Evolutionary conservation across 2,797 vertebrate genomes (phyloP), one percentile per base, ranked within the genome.

Genomic region (Staurois parvus): DNA sequence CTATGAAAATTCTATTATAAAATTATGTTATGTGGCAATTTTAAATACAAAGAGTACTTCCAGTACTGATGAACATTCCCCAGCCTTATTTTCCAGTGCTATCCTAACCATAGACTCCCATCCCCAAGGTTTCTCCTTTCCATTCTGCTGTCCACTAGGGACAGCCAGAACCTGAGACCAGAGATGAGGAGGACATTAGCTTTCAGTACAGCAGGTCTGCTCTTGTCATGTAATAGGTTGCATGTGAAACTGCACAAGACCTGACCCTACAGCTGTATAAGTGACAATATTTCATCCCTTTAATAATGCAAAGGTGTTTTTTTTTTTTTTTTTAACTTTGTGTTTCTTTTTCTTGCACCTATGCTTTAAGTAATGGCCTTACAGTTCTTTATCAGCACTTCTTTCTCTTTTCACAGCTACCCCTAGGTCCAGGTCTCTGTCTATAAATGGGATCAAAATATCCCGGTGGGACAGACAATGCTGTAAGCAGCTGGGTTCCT

Each of bases 401-500:
- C 9, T 64, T 75, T 30, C 24, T n/a, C 3, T 30, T 19, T 15
- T 29, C 8, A 8, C n/a, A 34, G 34, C 13, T 48, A 72, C 56
- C 26, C 37, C 26, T 2, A 13, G 11, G 64, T 68, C 70, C 28
- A 59, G 66, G 52, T 72, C 73, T 32, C 13, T 52, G 37, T 73
- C 72, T 52, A 26, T 37, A 70, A 59, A 72, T 68, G 70, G 30
- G 52, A 13, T 26, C 26, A n/a, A 62, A 32, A 62, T 48, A 66
- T 34, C 30, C 24, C 17, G 17, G 56, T 64, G 69, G 76, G 28
- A 37, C 48, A 48, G 26, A 68, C 64, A 17, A 48, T 21, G 67
- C 56, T 40, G 17, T 24, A 76, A 24, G 21, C 78, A 75, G 78
- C 45, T 72, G 79, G 79, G 73, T 32, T 70, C 72, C 84, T 81